Conservation (phyloP, 1,140 invertebrate species). For the Aphaenogaster floridana region DNA sequence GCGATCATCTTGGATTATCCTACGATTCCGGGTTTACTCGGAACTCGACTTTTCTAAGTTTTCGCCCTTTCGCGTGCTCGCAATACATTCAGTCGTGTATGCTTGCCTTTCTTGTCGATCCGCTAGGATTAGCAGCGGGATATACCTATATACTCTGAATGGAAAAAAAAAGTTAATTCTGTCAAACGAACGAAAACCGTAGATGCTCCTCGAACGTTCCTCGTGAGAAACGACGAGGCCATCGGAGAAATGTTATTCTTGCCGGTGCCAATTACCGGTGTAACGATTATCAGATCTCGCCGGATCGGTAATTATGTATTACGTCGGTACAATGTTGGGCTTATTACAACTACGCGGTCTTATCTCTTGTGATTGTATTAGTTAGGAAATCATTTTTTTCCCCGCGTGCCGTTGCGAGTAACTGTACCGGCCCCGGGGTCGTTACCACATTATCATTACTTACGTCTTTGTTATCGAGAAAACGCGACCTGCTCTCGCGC, state of each 20-base stretch:
- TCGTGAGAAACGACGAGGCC: constrained; percentile 25
- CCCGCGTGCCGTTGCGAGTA: constrained; percentile 40
- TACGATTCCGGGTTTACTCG: constrained; percentile 80
- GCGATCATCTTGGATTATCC: constrained; percentile 87
- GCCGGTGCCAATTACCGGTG: constrained; percentile 63
- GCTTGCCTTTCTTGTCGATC: background rate
- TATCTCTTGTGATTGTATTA: constrained; percentile 69
- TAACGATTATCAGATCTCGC: constrained; percentile 63
- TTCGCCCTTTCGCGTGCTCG: constrained; percentile 71
- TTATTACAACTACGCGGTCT: constrained; percentile 40
- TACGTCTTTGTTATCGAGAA: constrained; percentile 76
- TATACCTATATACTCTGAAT: background rate
- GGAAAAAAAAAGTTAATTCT: constrained; percentile 29
- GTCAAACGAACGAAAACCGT: constrained; percentile 27
- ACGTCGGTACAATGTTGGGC: constrained; percentile 46
- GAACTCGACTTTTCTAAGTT: constrained; percentile 84
- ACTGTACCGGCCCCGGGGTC: constrained; percentile 64
- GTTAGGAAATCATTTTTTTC: constrained; percentile 65
- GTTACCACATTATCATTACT: constrained; percentile 70
- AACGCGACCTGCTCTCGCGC: constrained; percentile 64
- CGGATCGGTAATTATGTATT: constrained; percentile 63
- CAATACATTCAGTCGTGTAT: background rate
- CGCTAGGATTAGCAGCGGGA: background rate
- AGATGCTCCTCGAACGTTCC: background rate
- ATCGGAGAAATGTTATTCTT: constrained; percentile 29